Evolutionary conservation across 2,888 invertebrate genomes (phyloP).

Genomic region (Camponotus fellah): DNA sequence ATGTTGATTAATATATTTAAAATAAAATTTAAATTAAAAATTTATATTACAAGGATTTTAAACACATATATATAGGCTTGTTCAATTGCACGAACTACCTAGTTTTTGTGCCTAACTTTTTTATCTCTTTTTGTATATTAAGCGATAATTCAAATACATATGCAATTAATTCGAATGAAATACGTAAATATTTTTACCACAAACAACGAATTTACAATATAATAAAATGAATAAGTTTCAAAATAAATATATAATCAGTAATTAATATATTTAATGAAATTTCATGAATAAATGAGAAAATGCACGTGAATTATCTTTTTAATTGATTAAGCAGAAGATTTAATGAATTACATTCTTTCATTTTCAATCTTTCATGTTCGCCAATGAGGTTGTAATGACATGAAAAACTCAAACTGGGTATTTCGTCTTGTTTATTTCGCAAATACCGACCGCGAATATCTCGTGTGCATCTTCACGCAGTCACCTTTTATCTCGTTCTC

Average conservation of each 20-base stretch:
- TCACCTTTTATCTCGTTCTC: constrained; percentile 33
- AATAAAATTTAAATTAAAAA: not conserved
- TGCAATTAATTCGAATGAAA: not conserved
- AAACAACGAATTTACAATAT: not conserved
- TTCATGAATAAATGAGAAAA: not conserved
- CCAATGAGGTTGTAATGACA: not conserved
- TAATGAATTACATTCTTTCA: not conserved
- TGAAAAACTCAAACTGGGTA: not conserved
- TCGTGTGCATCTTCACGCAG: constrained; percentile 23
- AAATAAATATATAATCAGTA: not conserved
- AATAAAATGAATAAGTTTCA: not conserved
- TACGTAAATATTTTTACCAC: not conserved
- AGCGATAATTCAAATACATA: not conserved
- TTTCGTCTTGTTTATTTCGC: not conserved
- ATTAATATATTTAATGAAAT: not conserved
- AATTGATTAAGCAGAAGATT: not conserved
- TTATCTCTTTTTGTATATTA: too few species aligned
- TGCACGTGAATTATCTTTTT: not conserved
- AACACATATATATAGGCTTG: too few species aligned
- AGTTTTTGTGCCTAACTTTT: too few species aligned
- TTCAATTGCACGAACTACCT: too few species aligned
- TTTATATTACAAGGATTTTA: too few species aligned
- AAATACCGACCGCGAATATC: constrained; percentile 27
- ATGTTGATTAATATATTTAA: not conserved
- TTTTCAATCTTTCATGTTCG: not conserved